Evolutionary conservation across 2,797 vertebrate species (phyloP).

Genomic region (Ambastaia sidthimunki): DNA sequence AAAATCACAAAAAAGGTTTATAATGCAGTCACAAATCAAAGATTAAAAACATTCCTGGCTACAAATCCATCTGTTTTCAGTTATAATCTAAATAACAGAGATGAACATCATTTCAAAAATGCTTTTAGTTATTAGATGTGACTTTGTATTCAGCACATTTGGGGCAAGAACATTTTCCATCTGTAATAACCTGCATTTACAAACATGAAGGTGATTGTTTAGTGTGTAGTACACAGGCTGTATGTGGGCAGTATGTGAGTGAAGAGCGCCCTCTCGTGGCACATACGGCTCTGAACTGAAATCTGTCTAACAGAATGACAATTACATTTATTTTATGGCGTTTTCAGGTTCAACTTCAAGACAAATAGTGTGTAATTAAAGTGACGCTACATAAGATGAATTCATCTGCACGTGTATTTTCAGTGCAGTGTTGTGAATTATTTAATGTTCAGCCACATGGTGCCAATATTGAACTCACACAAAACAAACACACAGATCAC

Average conservation of each 20-base stretch:
- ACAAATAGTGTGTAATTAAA: too few relatives aligned
- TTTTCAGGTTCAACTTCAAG: too few relatives aligned
- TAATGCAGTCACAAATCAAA: not conserved
- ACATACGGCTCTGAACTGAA: conserved; percentile 61
- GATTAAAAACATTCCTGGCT: not conserved
- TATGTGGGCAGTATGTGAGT: not conserved
- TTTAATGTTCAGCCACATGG: not conserved
- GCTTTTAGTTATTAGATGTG: too few relatives aligned
- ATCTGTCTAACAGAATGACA: conserved; percentile 53
- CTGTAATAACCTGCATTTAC: conserved; percentile 10
- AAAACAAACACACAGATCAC: not conserved
- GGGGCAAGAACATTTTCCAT: conserved; percentile 65
- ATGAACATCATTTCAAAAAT: conserved; percentile 26
- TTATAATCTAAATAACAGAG: not conserved
- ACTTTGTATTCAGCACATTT: conserved; percentile 57
- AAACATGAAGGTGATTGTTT: too few relatives aligned
- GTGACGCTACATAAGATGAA: too few relatives aligned
- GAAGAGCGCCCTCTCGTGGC: conserved; percentile 34
- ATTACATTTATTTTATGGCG: too few relatives aligned
- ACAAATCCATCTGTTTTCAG: not conserved
- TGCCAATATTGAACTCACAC: not conserved
- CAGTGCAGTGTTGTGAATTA: not conserved
- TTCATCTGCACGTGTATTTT: not conserved
- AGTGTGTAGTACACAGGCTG: too few relatives aligned
- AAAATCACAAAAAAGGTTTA: not conserved